Base-by-base conservation (phyloP, 64 coral and sea anemone genomes). In the Exaiptasia diaphana region DNA sequence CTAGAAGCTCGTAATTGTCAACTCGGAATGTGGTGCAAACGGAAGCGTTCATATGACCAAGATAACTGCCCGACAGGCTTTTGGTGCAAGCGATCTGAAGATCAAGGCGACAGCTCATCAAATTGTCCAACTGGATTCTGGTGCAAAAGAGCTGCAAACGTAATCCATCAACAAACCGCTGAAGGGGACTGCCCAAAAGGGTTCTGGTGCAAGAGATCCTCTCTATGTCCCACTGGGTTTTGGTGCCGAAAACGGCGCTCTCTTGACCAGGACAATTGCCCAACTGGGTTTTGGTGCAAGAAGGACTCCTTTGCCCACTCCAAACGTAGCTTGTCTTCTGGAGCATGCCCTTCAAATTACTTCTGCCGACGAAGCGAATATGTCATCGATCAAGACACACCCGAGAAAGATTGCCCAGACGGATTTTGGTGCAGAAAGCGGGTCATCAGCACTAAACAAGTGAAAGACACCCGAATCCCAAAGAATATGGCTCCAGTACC, bases 211-310 rank as follows among this genome's bases (percentile, higher is more conserved):
- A 80, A 77, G 39, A 64, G 67, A 43, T 65, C 63, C 42, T 43
- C 12, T 54, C 8, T 35, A 27, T 88, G 85, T 22, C 76, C 75
- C 38, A 42, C 75, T 8, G 85, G 85, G 11, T 88, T 88, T 67
- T 88, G 85, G 85, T 88, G 85, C 64, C 79, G 74, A 72, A 80
- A 72, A 80, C 79, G 80, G 49, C 74, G 76, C 14, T 80, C 62
- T 3, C 38, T 78, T 0, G 76, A 88, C 15, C 6, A 57, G 15
- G 65, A 79, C 1, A 33, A 43, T 26, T 88, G 85, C 20, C 76
- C 75, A 41, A 42, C 75, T 8, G 85, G 85, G 11, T 88, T 88
- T 67, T 88, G 85, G 85, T 88, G 85, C 64, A 88, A 78, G 75
- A 80, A 72, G 72, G 80, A 88, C 35, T 62, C 62, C 14, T 80